phyloP scores from a whole-genome alignment of 2,888 invertebrate species.

The Harpalus rufipes region DNA sequence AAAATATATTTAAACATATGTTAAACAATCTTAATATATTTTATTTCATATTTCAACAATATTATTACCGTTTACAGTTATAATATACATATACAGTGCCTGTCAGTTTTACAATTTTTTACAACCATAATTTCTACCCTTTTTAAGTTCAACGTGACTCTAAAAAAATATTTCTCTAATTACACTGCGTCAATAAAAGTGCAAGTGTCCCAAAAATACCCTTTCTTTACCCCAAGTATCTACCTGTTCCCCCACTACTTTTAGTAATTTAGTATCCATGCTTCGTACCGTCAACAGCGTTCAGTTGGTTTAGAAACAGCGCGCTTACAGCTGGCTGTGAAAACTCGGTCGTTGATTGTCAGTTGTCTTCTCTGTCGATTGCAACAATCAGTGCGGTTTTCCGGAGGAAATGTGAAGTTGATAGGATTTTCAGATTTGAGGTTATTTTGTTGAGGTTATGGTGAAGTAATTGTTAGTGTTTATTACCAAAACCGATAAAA shows the following conservation, averaged over 20 bases:
- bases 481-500: slow-evolving; percentile 32
- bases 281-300: neutral
- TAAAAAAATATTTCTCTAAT: neutral
- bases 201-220: neutral
- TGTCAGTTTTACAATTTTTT: neutral
- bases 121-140: neutral
- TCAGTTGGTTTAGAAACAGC: neutral
- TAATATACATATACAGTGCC: too few species aligned
- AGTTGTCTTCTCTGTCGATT: neutral
- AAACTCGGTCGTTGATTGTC: neutral
- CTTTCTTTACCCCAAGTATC: neutral
- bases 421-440: neutral
- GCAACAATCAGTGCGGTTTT: neutral
- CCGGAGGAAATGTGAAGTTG: neutral
- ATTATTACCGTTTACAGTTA: too few species aligned
- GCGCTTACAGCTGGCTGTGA: neutral
- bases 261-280: neutral
- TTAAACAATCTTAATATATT: too few species aligned
- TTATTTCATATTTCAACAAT: too few species aligned
- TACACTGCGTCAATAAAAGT: neutral
- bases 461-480: neutral
- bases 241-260: neutral
- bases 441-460: neutral
- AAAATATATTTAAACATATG: too few species aligned
- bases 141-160: neutral